These are phyloP conservation scores for Peromyscus attwateri DNA, from an alignment of 2,797 vertebrate species.

Conservation along the genomic window DNA sequence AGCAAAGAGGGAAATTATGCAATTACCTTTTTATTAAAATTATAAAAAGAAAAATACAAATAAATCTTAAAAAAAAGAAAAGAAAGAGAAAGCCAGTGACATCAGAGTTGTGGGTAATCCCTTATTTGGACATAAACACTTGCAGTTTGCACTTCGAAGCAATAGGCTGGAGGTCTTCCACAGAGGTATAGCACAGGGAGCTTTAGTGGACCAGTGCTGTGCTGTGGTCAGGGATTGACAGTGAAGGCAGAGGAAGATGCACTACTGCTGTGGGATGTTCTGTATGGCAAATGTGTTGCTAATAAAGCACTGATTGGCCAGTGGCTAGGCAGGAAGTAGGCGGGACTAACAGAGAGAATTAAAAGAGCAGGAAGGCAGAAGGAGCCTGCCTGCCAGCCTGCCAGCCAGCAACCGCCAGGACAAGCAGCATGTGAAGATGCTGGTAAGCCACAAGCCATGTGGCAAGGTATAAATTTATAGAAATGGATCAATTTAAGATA, in stretches of 20 bases:
- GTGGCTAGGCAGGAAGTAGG: no score
- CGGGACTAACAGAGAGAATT: no score
- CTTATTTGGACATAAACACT: neutral
- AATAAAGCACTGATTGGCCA: no score
- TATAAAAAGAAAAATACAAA: neutral
- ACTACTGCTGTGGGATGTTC: no score
- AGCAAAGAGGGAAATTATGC: neutral
- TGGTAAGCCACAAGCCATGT: no score
- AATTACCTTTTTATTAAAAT: neutral
- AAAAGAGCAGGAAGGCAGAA: no score
- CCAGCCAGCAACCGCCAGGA: no score
- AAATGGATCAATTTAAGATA: no score
- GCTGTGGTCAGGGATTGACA: neutral
- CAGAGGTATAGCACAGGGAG: accelerated
- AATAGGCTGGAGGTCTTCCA: neutral
- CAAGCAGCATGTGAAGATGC: no score
- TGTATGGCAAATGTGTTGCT: no score
- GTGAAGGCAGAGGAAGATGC: neutral
- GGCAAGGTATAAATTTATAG: no score
- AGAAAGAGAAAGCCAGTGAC: neutral
- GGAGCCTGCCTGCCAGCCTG: no score
- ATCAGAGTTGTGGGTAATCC: neutral
- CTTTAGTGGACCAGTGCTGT: neutral
- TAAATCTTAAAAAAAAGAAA: neutral
- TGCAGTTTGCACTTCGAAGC: neutral